These are phyloP conservation scores for Artibeus lituratus DNA, from an alignment of 2,797 vertebrate genomes.

Conservation along the genomic window DNA sequence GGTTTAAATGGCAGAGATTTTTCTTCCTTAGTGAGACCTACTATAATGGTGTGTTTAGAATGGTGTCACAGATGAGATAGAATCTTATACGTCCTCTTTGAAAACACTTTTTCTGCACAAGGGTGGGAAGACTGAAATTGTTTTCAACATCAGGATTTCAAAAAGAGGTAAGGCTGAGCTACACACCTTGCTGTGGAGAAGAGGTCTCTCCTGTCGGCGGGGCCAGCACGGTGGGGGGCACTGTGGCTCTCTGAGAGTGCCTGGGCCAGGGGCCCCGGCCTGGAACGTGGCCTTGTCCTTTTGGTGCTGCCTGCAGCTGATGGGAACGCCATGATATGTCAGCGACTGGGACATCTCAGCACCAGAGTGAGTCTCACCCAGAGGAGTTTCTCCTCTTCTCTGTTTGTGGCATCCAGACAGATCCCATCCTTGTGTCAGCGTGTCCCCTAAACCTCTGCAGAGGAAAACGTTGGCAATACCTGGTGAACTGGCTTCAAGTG, in stretches of 20 bases:
- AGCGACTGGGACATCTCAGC: background rate
- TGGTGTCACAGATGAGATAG: background rate
- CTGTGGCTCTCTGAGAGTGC: background rate
- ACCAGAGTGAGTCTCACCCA: background rate
- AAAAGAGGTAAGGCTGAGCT: background rate
- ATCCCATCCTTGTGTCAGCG: background rate
- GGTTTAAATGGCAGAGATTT: background rate
- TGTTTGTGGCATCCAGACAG: background rate
- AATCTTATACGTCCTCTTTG: background rate
- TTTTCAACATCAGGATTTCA: background rate
- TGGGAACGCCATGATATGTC: background rate
- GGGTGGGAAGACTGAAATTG: background rate
- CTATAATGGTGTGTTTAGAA: background rate
- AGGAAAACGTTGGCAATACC: background rate
- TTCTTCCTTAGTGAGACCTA: background rate
- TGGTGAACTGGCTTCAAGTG: background rate
- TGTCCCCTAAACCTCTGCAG: background rate
- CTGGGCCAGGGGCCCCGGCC: background rate
- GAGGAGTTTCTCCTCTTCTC: background rate
- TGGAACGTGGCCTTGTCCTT: background rate
- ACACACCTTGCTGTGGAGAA: background rate
- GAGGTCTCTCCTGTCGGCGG: background rate
- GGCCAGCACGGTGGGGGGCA: accelerated
- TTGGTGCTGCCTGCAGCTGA: background rate
- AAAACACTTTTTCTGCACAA: background rate